Evolutionary conservation across 2,113 vertebrate species (phyloP).

Genomic region (Lutjanus erythropterus): DNA sequence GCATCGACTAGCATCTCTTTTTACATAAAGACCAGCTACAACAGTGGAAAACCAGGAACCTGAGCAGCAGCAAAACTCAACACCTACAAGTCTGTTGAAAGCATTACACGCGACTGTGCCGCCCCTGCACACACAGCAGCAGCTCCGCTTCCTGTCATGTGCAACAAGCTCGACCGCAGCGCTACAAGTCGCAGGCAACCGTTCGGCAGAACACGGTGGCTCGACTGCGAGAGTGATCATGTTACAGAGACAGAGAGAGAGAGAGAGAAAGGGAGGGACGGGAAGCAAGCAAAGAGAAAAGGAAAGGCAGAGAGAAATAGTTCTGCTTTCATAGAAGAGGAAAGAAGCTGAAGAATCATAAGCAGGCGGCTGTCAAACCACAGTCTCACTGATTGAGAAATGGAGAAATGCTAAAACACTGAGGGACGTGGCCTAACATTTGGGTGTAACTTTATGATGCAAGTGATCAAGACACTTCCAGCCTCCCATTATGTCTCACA

Average conservation of each 20-base stretch:
- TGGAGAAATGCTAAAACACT: background rate
- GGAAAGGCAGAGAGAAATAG: constrained; percentile 22
- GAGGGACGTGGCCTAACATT: constrained; percentile 8
- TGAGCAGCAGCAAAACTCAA: constrained; percentile 21
- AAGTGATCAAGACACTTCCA: constrained; percentile 1
- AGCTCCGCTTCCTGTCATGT: constrained; percentile 78
- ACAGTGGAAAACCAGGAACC: background rate
- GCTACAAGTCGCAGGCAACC: constrained; percentile 35
- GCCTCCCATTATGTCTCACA: background rate
- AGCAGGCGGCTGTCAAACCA: constrained; percentile 5
- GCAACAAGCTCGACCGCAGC: constrained; percentile 65
- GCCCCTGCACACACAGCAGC: constrained; percentile 34
- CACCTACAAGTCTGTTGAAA: constrained; percentile 54
- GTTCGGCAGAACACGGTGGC: constrained; percentile 4
- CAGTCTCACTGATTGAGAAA: constrained; percentile 31
- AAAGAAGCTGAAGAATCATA: constrained; percentile 18
- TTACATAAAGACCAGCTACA: background rate
- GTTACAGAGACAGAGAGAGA: constrained; percentile 47
- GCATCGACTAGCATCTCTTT: background rate
- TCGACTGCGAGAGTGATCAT: constrained; percentile 41
- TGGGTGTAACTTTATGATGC: constrained; percentile 18
- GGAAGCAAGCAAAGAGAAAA: constrained; percentile 7
- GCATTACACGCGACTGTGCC: constrained; percentile 43
- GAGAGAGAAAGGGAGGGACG: background rate
- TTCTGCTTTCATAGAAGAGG: constrained; percentile 64